These are phyloP conservation scores for Physella acuta DNA, from an alignment of 1,140 invertebrate species.

Conservation along the genomic window DNA sequence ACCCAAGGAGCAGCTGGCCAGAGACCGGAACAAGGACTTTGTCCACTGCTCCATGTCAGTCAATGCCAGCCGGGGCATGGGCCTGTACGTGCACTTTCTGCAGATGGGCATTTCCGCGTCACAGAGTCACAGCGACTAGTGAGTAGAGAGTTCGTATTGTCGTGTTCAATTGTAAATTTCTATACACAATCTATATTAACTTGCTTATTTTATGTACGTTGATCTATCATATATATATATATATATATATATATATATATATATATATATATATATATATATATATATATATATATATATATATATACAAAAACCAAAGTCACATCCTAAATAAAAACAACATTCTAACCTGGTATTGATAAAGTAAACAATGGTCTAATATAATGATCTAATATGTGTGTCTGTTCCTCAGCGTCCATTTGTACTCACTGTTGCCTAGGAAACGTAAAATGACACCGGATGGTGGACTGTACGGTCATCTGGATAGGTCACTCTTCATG, in stretches of 20 bases:
- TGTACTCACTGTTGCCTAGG: neutral
- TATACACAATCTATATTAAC: neutral
- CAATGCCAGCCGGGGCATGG: neutral
- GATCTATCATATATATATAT: neutral
- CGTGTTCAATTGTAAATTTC: neutral
- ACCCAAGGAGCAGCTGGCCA: neutral
- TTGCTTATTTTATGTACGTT: neutral
- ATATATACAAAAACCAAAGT: neutral
- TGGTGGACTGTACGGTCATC: neutral
- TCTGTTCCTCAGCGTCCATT: neutral
- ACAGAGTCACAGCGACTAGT: neutral
- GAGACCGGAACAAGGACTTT: neutral
- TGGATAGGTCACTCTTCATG: neutral
- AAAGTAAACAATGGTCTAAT: neutral
- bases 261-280: neutral
- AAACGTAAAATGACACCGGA: neutral
- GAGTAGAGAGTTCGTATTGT: neutral
- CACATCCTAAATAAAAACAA: neutral
- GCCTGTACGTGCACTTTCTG: neutral
- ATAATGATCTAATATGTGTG: neutral
- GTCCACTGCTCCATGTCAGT: neutral
- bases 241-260: neutral
- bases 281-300: neutral
- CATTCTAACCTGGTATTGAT: neutral
- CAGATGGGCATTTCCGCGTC: neutral